A percentile compares a stretch with the other conserved stretches of the same genome.
Evolutionary conservation across 2,797 vertebrate species (phyloP).

Genomic region (Myotis findleyi): DNA sequence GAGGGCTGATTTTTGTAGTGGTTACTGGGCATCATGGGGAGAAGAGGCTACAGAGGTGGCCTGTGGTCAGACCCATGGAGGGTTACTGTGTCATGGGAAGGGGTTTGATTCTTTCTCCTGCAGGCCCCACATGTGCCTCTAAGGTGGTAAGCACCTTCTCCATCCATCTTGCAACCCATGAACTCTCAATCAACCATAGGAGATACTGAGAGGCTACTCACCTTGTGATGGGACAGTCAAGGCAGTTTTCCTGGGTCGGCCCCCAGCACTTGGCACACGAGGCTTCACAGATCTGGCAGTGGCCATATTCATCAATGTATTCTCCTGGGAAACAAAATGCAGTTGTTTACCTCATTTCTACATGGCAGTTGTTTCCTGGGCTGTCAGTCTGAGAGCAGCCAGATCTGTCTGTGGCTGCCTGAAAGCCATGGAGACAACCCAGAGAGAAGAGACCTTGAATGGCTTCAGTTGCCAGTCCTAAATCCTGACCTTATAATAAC

Average conservation of each 20-base stretch:
- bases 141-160: neutral
- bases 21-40: neutral
- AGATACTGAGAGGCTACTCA: constrained; percentile 24
- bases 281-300: constrained; percentile 90
- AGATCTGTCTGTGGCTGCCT: neutral
- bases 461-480: neutral
- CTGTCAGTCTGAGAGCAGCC: constrained; percentile 44
- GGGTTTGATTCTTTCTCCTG: neutral
- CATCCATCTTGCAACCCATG: neutral
- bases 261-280: constrained; percentile 92
- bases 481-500: neutral
- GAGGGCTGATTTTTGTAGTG: neutral
- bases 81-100: neutral
- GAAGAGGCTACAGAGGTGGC: neutral
- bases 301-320: constrained; percentile 86
- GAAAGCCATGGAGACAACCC: neutral
- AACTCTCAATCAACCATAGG: neutral
- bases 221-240: constrained; percentile 89
- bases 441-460: neutral
- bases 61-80: neutral
- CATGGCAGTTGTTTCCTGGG: neutral
- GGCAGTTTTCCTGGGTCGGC: constrained; percentile 90
- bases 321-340: constrained; percentile 88
- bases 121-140: neutral
- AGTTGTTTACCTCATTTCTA: constrained; percentile 67